Percentiles rank a stretch among this genome's conserved stretches.
Conservation (phyloP, 1,140 invertebrate genomes). For the Araneus ventricosus region DNA sequence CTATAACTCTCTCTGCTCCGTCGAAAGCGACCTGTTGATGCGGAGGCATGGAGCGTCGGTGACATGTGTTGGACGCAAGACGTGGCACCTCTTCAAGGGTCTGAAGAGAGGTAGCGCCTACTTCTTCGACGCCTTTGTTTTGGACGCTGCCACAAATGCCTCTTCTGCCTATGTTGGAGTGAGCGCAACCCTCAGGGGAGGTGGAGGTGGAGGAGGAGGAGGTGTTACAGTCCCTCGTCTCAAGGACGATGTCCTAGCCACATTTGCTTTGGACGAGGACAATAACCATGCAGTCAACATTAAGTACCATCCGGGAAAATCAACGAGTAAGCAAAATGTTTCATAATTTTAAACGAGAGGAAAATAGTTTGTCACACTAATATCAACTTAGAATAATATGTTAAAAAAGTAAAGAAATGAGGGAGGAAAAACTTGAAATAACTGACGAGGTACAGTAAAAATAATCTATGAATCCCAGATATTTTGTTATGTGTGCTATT, state of each 20-base stretch:
- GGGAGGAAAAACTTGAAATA: no score
- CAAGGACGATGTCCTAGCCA: conserved; percentile 57
- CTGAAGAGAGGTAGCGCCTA: conserved; percentile 78
- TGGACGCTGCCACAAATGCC: conserved; percentile 77
- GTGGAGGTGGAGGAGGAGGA: neutral
- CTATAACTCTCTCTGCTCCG: conserved; percentile 78
- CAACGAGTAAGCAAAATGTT: neutral
- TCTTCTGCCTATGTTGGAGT: conserved; percentile 78
- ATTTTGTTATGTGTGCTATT: no score
- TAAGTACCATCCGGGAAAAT: conserved; percentile 46
- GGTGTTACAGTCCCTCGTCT: neutral
- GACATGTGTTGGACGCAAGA: conserved; percentile 78
- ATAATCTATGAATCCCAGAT: no score
- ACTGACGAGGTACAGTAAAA: no score
- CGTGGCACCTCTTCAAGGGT: conserved; percentile 77
- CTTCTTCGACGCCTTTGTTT: conserved; percentile 79
- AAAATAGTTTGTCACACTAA: no score
- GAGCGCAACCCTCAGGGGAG: conserved; percentile 74
- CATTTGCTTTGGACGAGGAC: conserved; percentile 47
- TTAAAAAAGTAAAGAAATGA: no score
- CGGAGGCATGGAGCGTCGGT: conserved; percentile 71
- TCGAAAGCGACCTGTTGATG: conserved; percentile 76
- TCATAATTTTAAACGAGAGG: no score
- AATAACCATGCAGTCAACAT: conserved; percentile 55
- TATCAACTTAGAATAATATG: no score